Base-by-base conservation (phyloP, 2,888 invertebrate genomes). In the Limnephilus lunatus region DNA sequence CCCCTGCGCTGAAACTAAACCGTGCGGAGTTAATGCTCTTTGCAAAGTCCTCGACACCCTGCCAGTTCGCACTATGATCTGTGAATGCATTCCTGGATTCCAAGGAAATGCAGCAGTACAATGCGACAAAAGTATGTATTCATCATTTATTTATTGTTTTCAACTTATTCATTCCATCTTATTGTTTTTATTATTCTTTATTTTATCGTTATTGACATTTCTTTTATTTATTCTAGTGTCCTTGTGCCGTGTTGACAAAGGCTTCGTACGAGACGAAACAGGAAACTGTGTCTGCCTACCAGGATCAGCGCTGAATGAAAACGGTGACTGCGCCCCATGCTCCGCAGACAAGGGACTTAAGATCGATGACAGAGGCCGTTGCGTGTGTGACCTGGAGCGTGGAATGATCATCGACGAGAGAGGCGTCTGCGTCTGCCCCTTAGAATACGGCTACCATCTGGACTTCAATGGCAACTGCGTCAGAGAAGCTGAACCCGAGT, bases 51-150 rank as follows among this genome's bases (percentile, higher is more conserved):
- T 98, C 68, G 98, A 98, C 94, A 98, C 98, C 0, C 96, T 97
- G 89, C 98, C 98, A 15, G 97, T 99, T 0, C 97, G 98, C 94
- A 98, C 98, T 14, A 98, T 99, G 98, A 97, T 98, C 93, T 99
- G 99, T 94, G 98, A 98, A 95, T 99, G 99, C 95, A 95, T 97
- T 85, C 97, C 98, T 80, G 98, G 98, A 93, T 98, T 97, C 95
- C 97, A 97, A 95, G 99, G 99, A 95, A 98, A 98, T 95, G 98
- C 99, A 32, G 97, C 98, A 14, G 96, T 98, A 15, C 97, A 97
- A 94, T 99, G 99, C 94, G 97, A 98, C 94, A 97, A 97, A 96
- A 97, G 98, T 97, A 96, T 97, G 97, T 96, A 92, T 80, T 32
- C 82, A 87, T 80, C 4, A 32, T 90, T 32, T 91, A n/a, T 48